Conservation (phyloP, 2,113 vertebrate genomes). For the Phodopus roborovskii region DNA sequence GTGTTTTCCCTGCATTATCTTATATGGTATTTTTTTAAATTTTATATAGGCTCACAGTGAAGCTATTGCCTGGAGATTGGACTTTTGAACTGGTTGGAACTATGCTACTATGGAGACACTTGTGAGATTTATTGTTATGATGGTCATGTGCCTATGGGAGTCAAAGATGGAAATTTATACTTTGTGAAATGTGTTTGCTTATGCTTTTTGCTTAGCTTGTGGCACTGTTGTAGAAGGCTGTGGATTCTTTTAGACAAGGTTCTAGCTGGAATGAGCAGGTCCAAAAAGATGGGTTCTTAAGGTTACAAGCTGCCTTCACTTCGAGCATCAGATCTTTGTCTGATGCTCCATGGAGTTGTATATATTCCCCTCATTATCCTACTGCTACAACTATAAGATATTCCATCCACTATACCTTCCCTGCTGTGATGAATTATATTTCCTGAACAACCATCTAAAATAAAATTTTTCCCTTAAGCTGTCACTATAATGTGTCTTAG, state of each 20-base stretch:
- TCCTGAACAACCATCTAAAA: neutral
- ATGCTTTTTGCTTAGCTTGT: neutral
- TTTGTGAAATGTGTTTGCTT: neutral
- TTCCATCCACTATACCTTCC: too few relatives aligned
- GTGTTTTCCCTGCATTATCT: neutral
- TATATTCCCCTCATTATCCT: neutral
- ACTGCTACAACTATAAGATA: neutral
- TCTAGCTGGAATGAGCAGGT: neutral
- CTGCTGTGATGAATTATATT: neutral
- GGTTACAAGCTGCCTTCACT: neutral
- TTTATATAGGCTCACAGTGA: neutral
- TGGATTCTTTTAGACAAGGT: neutral
- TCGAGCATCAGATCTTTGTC: neutral
- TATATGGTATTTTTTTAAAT: neutral
- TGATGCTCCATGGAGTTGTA: neutral
- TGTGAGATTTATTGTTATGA: neutral
- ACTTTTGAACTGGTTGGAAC: neutral
- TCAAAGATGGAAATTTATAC: neutral
- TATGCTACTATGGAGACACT: neutral
- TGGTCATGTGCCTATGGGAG: neutral
- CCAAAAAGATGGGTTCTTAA: neutral
- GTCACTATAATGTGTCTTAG: neutral
- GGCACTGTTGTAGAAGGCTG: neutral
- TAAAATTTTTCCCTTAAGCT: neutral
- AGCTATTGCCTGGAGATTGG: neutral